phyloP scores from a whole-genome alignment of 2,888 invertebrate genomes.

The Rhyacophila evoluta region DNA sequence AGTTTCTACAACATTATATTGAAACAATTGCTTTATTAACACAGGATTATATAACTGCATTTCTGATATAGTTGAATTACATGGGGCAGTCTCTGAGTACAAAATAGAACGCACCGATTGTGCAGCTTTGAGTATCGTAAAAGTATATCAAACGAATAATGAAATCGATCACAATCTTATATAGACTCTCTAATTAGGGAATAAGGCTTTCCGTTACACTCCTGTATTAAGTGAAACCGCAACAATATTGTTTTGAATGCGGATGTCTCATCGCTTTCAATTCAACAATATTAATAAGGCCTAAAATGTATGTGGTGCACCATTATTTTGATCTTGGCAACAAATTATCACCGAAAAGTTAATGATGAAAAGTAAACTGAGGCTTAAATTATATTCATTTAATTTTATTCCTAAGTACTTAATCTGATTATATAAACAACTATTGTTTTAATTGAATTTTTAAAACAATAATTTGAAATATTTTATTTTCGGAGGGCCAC shows the following conservation, averaged over 20 bases:
- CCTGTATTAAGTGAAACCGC: constrained; percentile 35
- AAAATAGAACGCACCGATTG: constrained; percentile 42
- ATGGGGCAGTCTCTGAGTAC: constrained; percentile 45
- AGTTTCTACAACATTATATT: constrained; percentile 31
- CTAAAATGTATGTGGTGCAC: constrained; percentile 19
- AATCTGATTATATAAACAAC: constrained; percentile 19
- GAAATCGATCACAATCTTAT: constrained; percentile 46
- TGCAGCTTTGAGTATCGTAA: constrained; percentile 37
- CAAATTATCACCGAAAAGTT: constrained; percentile 19
- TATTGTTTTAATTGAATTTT: neutral
- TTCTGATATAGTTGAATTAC: constrained; percentile 43
- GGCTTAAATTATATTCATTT: constrained; percentile 16
- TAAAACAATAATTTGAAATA: too few species aligned
- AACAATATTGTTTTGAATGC: neutral
- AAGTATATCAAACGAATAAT: constrained; percentile 36
- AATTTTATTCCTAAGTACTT: constrained; percentile 17
- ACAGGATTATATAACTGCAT: constrained; percentile 49
- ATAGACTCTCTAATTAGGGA: constrained; percentile 34
- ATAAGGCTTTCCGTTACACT: constrained; percentile 41
- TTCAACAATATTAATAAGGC: neutral
- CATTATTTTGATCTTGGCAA: constrained; percentile 16
- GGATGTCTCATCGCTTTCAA: neutral
- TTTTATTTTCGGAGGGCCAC: too few species aligned
- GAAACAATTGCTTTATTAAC: constrained; percentile 48
- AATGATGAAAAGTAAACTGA: neutral